Evolutionary conservation across 2,113 vertebrate species (phyloP).

Genomic region (Campylomormyrus numenius): DNA sequence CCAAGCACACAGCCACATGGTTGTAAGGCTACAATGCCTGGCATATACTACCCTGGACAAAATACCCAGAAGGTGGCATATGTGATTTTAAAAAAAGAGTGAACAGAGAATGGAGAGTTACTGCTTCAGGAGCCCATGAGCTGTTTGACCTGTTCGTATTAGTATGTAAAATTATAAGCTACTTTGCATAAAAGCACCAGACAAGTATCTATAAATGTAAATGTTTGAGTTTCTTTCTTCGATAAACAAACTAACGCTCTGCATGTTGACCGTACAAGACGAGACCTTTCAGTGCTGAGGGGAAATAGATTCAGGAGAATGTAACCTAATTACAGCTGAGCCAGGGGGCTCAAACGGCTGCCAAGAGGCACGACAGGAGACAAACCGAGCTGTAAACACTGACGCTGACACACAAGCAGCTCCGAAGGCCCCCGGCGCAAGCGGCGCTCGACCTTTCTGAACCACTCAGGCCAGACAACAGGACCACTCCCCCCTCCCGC

Average conservation of each 20-base stretch:
- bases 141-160: background rate
- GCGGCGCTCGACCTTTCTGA: background rate
- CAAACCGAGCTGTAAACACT: background rate
- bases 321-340: background rate
- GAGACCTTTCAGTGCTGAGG: background rate
- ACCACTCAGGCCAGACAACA: background rate
- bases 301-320: slow-evolving; percentile 4
- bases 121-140: background rate
- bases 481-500: background rate
- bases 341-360: background rate
- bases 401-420: background rate
- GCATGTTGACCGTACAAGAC: background rate
- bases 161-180: background rate
- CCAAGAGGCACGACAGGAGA: background rate
- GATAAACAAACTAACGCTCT: background rate
- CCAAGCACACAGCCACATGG: background rate
- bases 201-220: background rate
- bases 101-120: background rate
- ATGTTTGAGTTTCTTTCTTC: background rate
- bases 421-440: background rate
- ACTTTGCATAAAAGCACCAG: background rate
- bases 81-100: background rate
- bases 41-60: background rate
- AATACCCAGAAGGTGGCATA: background rate
- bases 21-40: too few relatives aligned